These are phyloP conservation scores for Serrognathus titanus DNA, from an alignment of 2,888 invertebrate species.

Conservation along the genomic window DNA sequence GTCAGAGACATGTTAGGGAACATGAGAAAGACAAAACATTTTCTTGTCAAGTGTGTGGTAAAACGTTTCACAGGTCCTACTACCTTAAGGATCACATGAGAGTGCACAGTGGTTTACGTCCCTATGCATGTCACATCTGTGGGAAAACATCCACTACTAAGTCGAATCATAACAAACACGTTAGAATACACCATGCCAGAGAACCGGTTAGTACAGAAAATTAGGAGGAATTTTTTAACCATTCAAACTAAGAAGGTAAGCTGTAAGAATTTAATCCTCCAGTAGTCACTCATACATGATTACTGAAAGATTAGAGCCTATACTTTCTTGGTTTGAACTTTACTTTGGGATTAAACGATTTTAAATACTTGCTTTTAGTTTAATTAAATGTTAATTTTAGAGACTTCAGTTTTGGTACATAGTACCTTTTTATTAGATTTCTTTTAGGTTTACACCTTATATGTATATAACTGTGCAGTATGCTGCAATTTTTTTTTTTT, in stretches of 20 bases:
- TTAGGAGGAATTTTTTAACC: constrained; percentile 39
- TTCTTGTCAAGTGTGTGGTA: constrained; percentile 65
- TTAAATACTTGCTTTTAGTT: no score
- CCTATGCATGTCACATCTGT: constrained; percentile 82
- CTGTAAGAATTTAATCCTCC: no score
- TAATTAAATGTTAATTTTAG: no score
- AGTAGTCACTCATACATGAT: no score
- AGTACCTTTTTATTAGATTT: neutral
- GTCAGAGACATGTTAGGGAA: constrained; percentile 79
- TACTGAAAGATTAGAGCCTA: no score
- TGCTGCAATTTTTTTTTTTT: constrained; percentile 1
- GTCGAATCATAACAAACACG: constrained; percentile 87
- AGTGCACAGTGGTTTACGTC: constrained; percentile 77
- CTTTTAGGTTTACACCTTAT: neutral
- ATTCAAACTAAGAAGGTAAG: no score
- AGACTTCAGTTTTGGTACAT: neutral
- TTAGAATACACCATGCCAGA: constrained; percentile 84
- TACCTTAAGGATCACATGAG: constrained; percentile 85
- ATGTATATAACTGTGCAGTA: neutral
- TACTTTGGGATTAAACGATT: no score
- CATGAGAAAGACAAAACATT: constrained; percentile 64
- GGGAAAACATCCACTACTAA: constrained; percentile 87
- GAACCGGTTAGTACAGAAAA: constrained; percentile 84
- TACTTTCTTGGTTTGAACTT: no score
- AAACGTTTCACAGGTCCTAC: constrained; percentile 77